A percentile compares a stretch with the other conserved stretches of the same genome.
Evolutionary conservation across 1,140 invertebrate species (phyloP).

Genomic region (Orius laevigatus): DNA sequence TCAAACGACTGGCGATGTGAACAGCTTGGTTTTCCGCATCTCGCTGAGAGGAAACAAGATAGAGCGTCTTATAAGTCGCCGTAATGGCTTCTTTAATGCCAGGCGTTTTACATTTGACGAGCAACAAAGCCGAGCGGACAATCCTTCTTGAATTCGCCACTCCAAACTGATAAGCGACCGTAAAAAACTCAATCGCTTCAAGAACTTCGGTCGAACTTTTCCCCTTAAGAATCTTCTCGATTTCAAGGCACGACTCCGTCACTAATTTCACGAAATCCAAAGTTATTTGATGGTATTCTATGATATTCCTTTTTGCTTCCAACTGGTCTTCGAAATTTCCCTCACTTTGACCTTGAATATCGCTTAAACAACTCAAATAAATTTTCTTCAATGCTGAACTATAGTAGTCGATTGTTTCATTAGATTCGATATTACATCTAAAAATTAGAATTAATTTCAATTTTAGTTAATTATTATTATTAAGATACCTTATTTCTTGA

Average conservation of each 20-base stretch:
- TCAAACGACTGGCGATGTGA: conserved; percentile 27
- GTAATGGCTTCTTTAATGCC: conserved; percentile 43
- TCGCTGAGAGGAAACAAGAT: conserved; percentile 27
- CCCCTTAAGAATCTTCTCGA: conserved; percentile 17
- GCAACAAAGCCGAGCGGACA: conserved; percentile 54
- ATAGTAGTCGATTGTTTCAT: conserved; percentile 13
- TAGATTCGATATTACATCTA: no score
- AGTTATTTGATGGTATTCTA: no score
- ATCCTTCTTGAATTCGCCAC: conserved; percentile 51
- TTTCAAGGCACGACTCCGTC: conserved; percentile 11
- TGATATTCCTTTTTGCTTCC: no score
- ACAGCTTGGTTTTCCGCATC: conserved; percentile 13
- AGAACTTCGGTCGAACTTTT: conserved; percentile 47
- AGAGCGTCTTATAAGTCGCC: conserved; percentile 43
- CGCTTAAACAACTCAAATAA: neutral
- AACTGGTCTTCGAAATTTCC: no score
- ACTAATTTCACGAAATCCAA: conserved; percentile 17
- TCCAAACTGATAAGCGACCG: conserved; percentile 59
- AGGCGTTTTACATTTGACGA: conserved; percentile 54
- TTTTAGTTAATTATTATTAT: neutral
- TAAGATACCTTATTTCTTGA: conserved; percentile 12
- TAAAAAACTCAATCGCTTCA: conserved; percentile 73
- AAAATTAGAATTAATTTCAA: conserved; percentile 9
- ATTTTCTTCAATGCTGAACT: conserved; percentile 13
- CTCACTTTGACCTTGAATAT: no score